A percentile compares a stretch with the other conserved stretches of the same genome.
Conservation (phyloP, 37 sponge, comb jelly and placozoan species). For the Lycopodina hypogea region DNA sequence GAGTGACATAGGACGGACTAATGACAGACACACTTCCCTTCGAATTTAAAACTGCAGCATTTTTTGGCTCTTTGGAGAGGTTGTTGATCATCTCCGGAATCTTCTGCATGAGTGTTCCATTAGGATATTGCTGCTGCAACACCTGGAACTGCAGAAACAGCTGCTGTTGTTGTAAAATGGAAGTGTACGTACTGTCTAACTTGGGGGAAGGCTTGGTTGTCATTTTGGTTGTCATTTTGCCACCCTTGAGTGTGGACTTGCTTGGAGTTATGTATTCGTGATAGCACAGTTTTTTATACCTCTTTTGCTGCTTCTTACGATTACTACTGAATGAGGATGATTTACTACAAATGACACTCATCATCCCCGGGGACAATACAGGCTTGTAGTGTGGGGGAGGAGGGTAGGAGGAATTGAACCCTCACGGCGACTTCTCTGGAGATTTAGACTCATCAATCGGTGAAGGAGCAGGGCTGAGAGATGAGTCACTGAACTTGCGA, state of each 20-base stretch:
- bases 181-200: slow-evolving; percentile 51
- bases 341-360: slow-evolving; percentile 14
- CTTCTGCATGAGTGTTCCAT: slow-evolving; percentile 74
- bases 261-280: slow-evolving; percentile 76
- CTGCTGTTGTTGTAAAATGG: slow-evolving; percentile 86
- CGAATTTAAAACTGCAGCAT: neutral
- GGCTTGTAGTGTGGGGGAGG: neutral
- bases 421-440: slow-evolving; percentile 17
- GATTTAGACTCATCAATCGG: slow-evolving; percentile 18
- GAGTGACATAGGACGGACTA: neutral
- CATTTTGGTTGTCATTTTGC: slow-evolving; percentile 53
- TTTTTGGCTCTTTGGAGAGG: slow-evolving; percentile 14
- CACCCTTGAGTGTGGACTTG: slow-evolving; percentile 61
- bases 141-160: slow-evolving; percentile 84
- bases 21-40: slow-evolving; percentile 9
- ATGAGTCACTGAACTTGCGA: slow-evolving; percentile 41
- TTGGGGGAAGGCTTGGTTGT: slow-evolving; percentile 56
- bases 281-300: slow-evolving; percentile 61
- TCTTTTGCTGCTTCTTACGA: slow-evolving; percentile 55
- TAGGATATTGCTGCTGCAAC: slow-evolving; percentile 77
- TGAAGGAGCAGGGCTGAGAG: slow-evolving; percentile 41
- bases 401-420: slow-evolving; percentile 26
- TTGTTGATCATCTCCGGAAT: slow-evolving; percentile 59
- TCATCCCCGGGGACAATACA: slow-evolving; percentile 5
- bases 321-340: slow-evolving; percentile 38